A percentile compares a stretch with the other conserved stretches of the same genome.
Evolutionary conservation across 2,113 vertebrate genomes (phyloP).

Genomic region (Rhinolophus sinicus): DNA sequence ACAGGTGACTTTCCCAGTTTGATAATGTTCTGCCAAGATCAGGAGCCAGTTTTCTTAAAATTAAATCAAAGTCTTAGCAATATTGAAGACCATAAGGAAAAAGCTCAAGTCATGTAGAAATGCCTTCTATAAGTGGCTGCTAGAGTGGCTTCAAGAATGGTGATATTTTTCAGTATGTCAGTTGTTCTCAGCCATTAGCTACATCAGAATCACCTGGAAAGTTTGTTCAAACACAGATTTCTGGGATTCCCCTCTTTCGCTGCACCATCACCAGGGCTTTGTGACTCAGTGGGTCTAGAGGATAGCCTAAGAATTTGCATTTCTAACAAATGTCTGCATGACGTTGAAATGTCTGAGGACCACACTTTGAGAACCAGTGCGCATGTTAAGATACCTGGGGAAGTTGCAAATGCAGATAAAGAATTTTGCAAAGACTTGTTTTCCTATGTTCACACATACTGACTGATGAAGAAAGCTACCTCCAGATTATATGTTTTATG

Average conservation of each 20-base stretch:
- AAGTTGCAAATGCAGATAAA: background rate
- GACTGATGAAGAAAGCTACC: background rate
- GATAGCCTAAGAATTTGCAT: background rate
- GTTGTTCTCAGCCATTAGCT: background rate
- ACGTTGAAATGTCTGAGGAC: background rate
- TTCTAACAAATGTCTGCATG: background rate
- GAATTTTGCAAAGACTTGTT: background rate
- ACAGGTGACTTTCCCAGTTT: background rate
- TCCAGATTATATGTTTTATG: background rate
- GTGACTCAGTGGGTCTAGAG: background rate
- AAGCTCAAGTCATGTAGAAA: background rate
- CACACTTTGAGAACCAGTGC: background rate
- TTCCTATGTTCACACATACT: background rate
- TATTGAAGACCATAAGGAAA: background rate
- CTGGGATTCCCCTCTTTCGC: background rate
- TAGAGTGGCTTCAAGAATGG: background rate
- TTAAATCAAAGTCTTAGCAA: background rate
- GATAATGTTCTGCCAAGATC: background rate
- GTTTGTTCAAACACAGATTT: background rate
- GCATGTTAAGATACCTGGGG: background rate
- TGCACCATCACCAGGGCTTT: background rate
- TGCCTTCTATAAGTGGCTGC: background rate
- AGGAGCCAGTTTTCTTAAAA: background rate
- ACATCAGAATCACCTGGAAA: background rate
- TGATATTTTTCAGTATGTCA: background rate